Base-by-base conservation (phyloP, 37 sponge, comb jelly and placozoan genomes). In the Bolinopsis microptera region DNA sequence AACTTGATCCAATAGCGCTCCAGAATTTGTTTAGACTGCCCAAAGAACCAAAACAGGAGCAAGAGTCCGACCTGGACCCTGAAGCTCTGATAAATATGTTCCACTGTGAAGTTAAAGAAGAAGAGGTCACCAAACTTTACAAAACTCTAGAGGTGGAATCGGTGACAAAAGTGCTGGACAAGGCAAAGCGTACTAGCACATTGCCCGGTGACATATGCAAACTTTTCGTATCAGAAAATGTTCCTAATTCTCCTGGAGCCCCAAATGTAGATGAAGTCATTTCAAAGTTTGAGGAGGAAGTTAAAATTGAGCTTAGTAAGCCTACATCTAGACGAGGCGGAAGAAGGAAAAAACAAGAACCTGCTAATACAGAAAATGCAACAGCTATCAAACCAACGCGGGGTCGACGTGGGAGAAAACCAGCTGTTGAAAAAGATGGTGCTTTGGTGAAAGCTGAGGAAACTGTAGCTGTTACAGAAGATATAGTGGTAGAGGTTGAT, bases 141-240 rank as follows among this genome's bases (percentile, higher is more conserved):
- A 41, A 41, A 86, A 24, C 90, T 3, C 61, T 86, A 22, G 90
- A 86, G 48, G 36, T 18, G 61, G 90, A 86, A n/a, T 39, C 90
- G 23, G 90, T 41, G 24, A 26, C 34, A 86, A 25, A 86, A 37
- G 27, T 86, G 22, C 26, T 41, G 27, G 90, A 41, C 0, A 41
- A 41, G n/a, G 22, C 90, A 22, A 41, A 34, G 61, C 90, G 31
- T 0, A 37, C 21, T n/a, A 86, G 90, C 61, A 41, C 90, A 0
- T n/a, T 86, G 30, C 61, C 90, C 3, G 61, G 61, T n/a, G 90
- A 86, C 22, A 41, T 86, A 9, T 86, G 90, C 48, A 39, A 41
- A 23, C 61, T 86, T 0, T 86, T 86, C 39, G 90, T 86, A 1
- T 13, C 35, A 5, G 80, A 77, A 33, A 13, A 70, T 26, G 30